phyloP scores from a whole-genome alignment of 2,797 vertebrate species.

The Channa striata region DNA sequence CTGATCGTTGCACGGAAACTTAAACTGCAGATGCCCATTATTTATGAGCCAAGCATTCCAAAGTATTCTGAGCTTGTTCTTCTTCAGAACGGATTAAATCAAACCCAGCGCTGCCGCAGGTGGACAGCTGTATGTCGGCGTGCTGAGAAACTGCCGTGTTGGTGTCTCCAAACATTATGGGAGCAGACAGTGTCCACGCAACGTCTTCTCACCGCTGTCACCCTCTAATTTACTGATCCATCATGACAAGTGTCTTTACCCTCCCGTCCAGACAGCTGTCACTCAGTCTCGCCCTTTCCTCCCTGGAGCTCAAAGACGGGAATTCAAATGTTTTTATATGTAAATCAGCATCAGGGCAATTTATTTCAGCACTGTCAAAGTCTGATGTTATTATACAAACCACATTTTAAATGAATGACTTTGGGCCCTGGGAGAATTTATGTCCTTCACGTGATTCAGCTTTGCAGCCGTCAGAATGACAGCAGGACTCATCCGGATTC shows the following conservation, averaged over 20 bases:
- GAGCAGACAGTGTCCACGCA: slow-evolving; percentile 6
- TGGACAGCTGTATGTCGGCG: neutral
- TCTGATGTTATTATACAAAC: slow-evolving; percentile 4
- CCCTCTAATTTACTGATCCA: slow-evolving; percentile 32
- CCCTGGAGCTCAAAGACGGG: slow-evolving; percentile 8
- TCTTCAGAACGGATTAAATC: neutral
- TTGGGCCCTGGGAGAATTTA: slow-evolving; percentile 3
- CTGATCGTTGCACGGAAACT: neutral
- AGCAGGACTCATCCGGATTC: neutral
- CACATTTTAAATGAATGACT: slow-evolving; percentile 12
- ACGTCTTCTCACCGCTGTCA: slow-evolving; percentile 25
- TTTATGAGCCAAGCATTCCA: neutral
- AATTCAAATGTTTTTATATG: slow-evolving; percentile 41
- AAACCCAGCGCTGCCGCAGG: neutral
- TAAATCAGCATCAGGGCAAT: slow-evolving; percentile 24
- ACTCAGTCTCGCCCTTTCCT: slow-evolving; percentile 20
- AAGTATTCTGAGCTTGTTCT: neutral
- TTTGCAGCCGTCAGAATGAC: slow-evolving; percentile 14
- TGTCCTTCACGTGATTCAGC: slow-evolving; percentile 10
- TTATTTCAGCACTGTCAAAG: slow-evolving; percentile 20
- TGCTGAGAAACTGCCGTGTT: slow-evolving; percentile 1
- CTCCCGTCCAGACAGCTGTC: slow-evolving; percentile 47
- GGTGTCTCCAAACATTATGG: slow-evolving; percentile 11
- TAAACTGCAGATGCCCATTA: neutral
- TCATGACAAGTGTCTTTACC: slow-evolving; percentile 40